Base-by-base conservation (phyloP, 1,140 invertebrate genomes). In the Hydropsyche tenuis region DNA sequence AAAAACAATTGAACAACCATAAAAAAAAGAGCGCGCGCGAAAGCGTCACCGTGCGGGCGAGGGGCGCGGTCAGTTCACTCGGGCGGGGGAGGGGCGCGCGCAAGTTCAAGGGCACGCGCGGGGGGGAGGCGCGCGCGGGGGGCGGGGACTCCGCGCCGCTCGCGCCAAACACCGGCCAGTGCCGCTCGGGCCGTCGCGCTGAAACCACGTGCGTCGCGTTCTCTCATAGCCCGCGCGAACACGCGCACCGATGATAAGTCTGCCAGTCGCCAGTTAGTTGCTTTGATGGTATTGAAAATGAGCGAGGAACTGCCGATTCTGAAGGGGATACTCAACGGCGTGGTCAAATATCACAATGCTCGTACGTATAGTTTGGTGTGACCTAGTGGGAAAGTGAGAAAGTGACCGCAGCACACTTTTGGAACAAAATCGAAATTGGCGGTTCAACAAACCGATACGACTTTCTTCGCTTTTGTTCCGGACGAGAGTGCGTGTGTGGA, bases 281-380 rank as follows among this genome's bases (percentile, higher is more conserved):
- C 76, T 79, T 78, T 82, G 80, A 84, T 86, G 82, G 82, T 85
- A 80, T 85, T 83, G 80, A 86, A 87, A 82, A 94, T 94, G 92
- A 91, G 88, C 82, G 92, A 94, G 87, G 92, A 94, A 87, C 88
- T 94, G 83, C 92, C 93, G 75, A 94, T 95, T 80, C 87, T 94
- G 37, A 95, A 94, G 83, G 92, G 92, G 75, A 94, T 95, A 82
- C 89, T 95, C 68, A 94, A 94, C 83, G 93, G 93, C 81, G 92
- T 92, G 78, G 91, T 93, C 81, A 91, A 93, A 83, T 94, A 94
- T 85, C 93, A 93, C 83, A 94, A 94, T 90, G 93, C 92, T 88
- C 93, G 93, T 94, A 94, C 84, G 93, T 94, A 87, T 87, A 14
- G 30, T 65, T 37, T 9, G 30, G 3, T 3, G 9, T 37, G 30